Conservation (phyloP, 2,888 invertebrate genomes). For the Mythimna albipuncta region DNA sequence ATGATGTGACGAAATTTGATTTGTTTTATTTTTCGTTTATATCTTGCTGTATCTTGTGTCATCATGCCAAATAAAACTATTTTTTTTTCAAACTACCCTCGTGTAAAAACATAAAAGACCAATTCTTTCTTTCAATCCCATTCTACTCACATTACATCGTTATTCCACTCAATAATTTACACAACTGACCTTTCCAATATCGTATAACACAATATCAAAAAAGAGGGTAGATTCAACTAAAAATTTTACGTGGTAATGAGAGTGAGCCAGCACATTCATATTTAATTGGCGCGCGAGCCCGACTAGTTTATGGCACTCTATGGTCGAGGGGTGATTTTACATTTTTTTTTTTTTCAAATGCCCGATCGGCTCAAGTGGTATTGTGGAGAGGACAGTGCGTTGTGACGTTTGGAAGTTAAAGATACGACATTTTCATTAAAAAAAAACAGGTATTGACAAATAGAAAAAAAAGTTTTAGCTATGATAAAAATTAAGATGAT, state of each 20-base stretch:
- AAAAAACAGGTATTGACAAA: not conserved
- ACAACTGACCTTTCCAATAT: conserved; percentile 67
- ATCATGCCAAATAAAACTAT: too few species aligned
- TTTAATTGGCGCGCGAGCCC: conserved; percentile 85
- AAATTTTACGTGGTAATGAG: conserved; percentile 83
- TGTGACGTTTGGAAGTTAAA: conserved; percentile 57
- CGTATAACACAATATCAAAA: conserved; percentile 68
- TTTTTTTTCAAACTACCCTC: conserved; percentile 15
- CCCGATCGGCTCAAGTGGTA: conserved; percentile 85
- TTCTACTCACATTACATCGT: conserved; percentile 51
- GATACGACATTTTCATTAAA: conserved; percentile 38
- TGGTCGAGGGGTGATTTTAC: conserved; percentile 85
- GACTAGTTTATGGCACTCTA: conserved; percentile 85
- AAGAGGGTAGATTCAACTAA: conserved; percentile 67
- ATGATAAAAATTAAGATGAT: too few species aligned
- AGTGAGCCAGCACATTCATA: conserved; percentile 82
- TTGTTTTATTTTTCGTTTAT: too few species aligned
- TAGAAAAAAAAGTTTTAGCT: too few species aligned
- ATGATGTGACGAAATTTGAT: too few species aligned
- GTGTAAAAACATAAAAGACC: not conserved
- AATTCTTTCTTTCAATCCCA: conserved; percentile 26
- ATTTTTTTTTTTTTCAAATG: conserved; percentile 88
- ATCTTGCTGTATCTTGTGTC: too few species aligned
- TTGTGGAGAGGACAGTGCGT: conserved; percentile 87
- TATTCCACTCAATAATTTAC: conserved; percentile 66